Percentiles rank a stretch among this genome's conserved stretches.
Conservation (phyloP, 2,797 vertebrate genomes). For the Gallinago nigripennis region DNA sequence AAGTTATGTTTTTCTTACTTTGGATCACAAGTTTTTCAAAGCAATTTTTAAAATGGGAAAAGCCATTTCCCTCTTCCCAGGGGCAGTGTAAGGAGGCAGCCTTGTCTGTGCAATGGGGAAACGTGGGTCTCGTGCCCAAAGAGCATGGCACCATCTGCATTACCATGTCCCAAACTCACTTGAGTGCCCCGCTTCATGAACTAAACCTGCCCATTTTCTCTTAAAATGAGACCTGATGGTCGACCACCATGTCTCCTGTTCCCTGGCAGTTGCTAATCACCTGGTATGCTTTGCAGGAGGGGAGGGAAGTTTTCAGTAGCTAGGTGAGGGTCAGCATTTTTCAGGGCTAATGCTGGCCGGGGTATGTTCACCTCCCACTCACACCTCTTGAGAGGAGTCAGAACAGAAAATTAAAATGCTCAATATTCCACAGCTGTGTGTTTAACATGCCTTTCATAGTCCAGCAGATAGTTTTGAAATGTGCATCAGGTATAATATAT, state of each 20-base stretch:
- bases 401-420: neutral
- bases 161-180: neutral
- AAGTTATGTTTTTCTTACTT: neutral
- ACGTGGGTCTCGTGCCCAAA: fast-evolving
- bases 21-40: neutral
- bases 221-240: neutral
- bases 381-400: neutral
- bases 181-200: fast-evolving
- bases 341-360: neutral
- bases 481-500: neutral
- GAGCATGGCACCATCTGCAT: fast-evolving
- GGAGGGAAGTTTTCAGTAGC: fast-evolving
- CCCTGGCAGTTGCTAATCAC: neutral
- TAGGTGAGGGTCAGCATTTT: neutral
- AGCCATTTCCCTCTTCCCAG: neutral
- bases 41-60: neutral
- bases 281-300: neutral
- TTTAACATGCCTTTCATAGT: fast-evolving
- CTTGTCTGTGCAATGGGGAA: fast-evolving
- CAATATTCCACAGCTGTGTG: neutral
- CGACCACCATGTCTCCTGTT: neutral
- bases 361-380: neutral
- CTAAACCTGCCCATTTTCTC: neutral
- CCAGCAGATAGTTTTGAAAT: neutral
- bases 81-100: neutral